Conservation (phyloP, 2,888 invertebrate genomes). For the Drosophila prostipennis region DNA sequence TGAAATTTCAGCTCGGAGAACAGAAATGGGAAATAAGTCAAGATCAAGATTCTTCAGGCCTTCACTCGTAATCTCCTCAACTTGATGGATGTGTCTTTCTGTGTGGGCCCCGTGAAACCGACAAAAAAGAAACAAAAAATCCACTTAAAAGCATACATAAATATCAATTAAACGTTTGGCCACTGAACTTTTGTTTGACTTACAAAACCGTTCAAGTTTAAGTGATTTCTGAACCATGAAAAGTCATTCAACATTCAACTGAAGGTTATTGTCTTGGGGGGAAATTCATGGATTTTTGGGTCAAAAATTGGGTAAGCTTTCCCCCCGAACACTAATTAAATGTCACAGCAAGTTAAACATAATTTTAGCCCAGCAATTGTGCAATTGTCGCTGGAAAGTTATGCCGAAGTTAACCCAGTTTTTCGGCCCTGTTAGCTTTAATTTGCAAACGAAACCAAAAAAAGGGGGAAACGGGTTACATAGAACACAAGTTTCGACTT, state of each 20-base stretch:
- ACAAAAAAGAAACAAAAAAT: conserved; percentile 22
- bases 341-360: conserved; percentile 51
- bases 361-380: conserved; percentile 32
- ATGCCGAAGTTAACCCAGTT: conserved; percentile 61
- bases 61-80: conserved; percentile 44
- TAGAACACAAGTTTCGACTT: conserved; percentile 33
- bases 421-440: conserved; percentile 29
- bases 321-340: conserved; percentile 53
- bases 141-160: conserved; percentile 63
- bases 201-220: conserved; percentile 58
- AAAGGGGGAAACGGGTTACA: conserved; percentile 14
- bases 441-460: conserved; percentile 39
- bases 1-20: conserved; percentile 8
- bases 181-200: conserved; percentile 61
- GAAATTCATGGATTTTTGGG: conserved; percentile 64
- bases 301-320: conserved; percentile 49
- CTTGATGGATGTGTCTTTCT: conserved; percentile 49
- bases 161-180: conserved; percentile 67
- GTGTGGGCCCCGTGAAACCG: conserved; percentile 36
- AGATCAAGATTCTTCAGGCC: conserved; percentile 30
- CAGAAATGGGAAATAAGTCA: conserved; percentile 15
- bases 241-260: conserved; percentile 6
- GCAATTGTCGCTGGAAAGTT: conserved; percentile 58
- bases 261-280: conserved; percentile 69
- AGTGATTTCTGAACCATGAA: conserved; percentile 66